Evolutionary conservation across 1,140 invertebrate genomes (phyloP), one percentile per base, ranked within the genome.

Genomic region (Diprion similis): DNA sequence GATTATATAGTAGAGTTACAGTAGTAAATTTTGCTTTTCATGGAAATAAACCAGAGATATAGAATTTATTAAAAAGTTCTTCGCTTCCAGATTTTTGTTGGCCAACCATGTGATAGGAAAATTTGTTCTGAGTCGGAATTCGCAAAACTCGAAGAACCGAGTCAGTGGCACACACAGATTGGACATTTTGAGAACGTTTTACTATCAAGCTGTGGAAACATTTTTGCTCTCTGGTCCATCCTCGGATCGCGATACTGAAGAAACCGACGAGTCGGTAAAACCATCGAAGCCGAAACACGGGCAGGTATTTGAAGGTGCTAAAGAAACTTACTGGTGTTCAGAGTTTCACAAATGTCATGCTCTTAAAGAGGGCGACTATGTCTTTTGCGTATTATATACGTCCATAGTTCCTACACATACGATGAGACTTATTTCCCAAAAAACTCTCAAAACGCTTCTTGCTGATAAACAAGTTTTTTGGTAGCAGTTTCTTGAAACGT

Each of bases 271-370:
- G 24, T 15, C 24, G 17, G 45, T 10, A 15, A 47, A 47, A 10
- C 24, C 15, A 8, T 37, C 19, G 18, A 4, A 13, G 10, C 46
- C 10, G 68, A 37, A 47, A 73, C 66, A 64, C 71, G 68, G 73
- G 9, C 71, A 74, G 11, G 71, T 80, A 19, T 82, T 84, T 71
- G 80, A 84, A 71, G 81, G 84, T 17, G 84, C 84, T 65, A 85
- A 89, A 83, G 95, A 96, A 87, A 93, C 93, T 6, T 96, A 95
- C 84, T 93, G 94, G 91, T 93, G 93, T 81, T 94, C 94, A 0
- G 94, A 95, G 82, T 94, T 94, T 83, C 93, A 96, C 82, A 96
- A 96, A 87, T 95, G 94, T 80, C 94, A 95, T 79, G 93, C 91
- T 13, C 80, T 92, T 10, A 90, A 90, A 82, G 86, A 89, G 19